phyloP scores from a whole-genome alignment of 2,888 invertebrate genomes.

The Thymelicus sylvestris region DNA sequence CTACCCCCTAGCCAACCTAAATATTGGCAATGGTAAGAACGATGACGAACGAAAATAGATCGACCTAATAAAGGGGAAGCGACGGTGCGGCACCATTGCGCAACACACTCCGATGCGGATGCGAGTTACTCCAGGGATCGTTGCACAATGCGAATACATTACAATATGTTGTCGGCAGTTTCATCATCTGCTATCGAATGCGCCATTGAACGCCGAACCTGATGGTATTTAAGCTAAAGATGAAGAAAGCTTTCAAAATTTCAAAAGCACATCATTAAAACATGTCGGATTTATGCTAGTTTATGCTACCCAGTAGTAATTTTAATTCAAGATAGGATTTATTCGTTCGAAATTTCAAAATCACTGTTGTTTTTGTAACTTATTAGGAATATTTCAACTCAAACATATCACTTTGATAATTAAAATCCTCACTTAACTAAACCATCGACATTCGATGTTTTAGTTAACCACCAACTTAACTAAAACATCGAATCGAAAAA shows the following conservation, averaged over 20 bases:
- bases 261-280: background rate
- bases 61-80: slow-evolving; percentile 76
- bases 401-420: too few relatives aligned
- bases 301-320: too few relatives aligned
- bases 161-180: slow-evolving; percentile 46
- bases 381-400: too few relatives aligned
- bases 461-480: too few relatives aligned
- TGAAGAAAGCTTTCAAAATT: background rate
- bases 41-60: slow-evolving; percentile 71
- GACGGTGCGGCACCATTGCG: slow-evolving; percentile 62
- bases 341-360: too few relatives aligned
- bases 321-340: too few relatives aligned
- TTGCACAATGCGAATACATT: slow-evolving; percentile 61
- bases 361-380: too few relatives aligned
- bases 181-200: slow-evolving; percentile 42
- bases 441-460: too few relatives aligned
- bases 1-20: slow-evolving; percentile 47
- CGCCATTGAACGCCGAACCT: slow-evolving; percentile 1
- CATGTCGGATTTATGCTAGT: background rate
- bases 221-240: slow-evolving; percentile 2
- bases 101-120: slow-evolving; percentile 61
- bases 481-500: too few relatives aligned
- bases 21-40: slow-evolving; percentile 64
- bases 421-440: too few relatives aligned
- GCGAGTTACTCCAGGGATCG: slow-evolving; percentile 55